Base-by-base conservation (phyloP, 2,888 invertebrate species). In the Phorcus lineatus region DNA sequence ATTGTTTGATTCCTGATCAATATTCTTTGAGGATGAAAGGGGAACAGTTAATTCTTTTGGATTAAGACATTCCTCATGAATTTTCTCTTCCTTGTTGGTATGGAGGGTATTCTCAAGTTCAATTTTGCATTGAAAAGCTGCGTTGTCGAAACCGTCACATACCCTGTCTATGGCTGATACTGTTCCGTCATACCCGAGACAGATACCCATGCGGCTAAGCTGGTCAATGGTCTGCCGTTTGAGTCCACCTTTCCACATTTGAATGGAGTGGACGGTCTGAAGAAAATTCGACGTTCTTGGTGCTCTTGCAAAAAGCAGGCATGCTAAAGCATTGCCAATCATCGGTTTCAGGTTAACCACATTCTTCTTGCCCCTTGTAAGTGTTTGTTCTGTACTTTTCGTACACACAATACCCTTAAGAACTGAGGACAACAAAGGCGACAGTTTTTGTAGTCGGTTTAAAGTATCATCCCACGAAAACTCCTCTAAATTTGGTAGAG, bases 191-290 rank as follows among this genome's bases (percentile, higher is more conserved):
- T 31, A 70, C 1, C 70, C 70, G 0, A 19, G 70, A 31, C 70
- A 70, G 28, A 13, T 70, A 28, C 70, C 70, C 31, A 28, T 70
- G 31, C 22, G 70, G 31, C 70, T 70, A 1, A 70, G 17, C 3
- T 70, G 70, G n/a, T 70, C 36, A n/a, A 31, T 36, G n/a, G 17
- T 70, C 28, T 70, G 24, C 13, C 31, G 11, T 22, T 70, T 70
- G n/a, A 70, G 28, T n/a, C 78, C 52, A 17, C 84, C 84, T 22
- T 78, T 36, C 82, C 82, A 84, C 4, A 83, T 74, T 67, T 83
- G 83, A n/a, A 84, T 74, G 19, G 82, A 84, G 7, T 80, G 40
- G 22, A 82, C n/a, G 16, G 77, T 79, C 17, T 55, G 79, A n/a
- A 84, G 54, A 77, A 82, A 82, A 16, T 75, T 77, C 4, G 40